Conservation (phyloP, 1,140 invertebrate species). For the Drosophila melanica region DNA sequence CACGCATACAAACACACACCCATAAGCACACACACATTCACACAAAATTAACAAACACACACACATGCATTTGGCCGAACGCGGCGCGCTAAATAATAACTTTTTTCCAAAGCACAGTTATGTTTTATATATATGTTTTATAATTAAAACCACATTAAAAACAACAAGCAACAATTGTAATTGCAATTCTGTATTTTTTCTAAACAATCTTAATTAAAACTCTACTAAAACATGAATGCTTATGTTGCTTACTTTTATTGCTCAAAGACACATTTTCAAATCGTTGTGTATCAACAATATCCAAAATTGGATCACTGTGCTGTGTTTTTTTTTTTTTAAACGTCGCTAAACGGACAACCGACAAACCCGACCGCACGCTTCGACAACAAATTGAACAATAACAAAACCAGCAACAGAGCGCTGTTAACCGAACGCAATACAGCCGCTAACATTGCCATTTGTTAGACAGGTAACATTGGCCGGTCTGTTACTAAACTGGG, state of each 20-base stretch:
- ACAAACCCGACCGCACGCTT: conserved; percentile 37
- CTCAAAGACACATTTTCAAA: conserved; percentile 30
- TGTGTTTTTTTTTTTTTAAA: conserved; percentile 10
- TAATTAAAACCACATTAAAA: conserved; percentile 17
- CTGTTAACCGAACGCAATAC: conserved; percentile 8
- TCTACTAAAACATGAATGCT: conserved; percentile 1
- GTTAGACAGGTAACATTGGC: not conserved
- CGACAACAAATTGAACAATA: conserved; percentile 44
- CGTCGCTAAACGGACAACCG: conserved; percentile 33
- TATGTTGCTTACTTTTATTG: conserved; percentile 39
- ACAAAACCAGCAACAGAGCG: conserved; percentile 7
- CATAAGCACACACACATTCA: conserved; percentile 15
- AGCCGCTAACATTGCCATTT: not conserved
- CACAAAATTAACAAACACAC: conserved; percentile 8
- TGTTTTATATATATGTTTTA: conserved; percentile 32
- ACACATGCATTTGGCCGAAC: conserved; percentile 19
- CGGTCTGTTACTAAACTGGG: not conserved
- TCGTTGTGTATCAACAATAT: conserved; percentile 35
- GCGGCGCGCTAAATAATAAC: conserved; percentile 43
- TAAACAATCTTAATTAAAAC: not conserved
- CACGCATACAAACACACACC: conserved; percentile 9
- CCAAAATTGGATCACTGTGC: conserved; percentile 27
- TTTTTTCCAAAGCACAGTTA: conserved; percentile 49
- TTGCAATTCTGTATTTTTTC: not conserved
- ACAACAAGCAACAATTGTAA: conserved; percentile 21